These are phyloP conservation scores for Argyresthia albistria DNA, from an alignment of 2,888 invertebrate species.

Conservation along the genomic window DNA sequence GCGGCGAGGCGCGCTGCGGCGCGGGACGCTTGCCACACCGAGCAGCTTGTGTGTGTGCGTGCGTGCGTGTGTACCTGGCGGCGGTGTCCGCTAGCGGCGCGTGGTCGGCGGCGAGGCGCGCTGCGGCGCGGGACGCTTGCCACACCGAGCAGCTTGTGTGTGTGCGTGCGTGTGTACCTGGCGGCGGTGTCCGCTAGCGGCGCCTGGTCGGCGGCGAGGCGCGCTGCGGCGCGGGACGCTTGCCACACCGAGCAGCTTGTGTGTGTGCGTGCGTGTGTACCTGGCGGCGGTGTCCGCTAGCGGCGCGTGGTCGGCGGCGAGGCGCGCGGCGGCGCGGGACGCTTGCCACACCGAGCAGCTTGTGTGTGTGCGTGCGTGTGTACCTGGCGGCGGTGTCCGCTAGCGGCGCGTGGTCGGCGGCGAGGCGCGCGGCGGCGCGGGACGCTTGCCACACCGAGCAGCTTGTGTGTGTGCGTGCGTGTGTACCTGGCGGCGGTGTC, in stretches of 20 bases:
- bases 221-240: constrained; percentile 15
- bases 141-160: constrained; percentile 63
- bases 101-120: neutral
- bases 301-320: constrained; percentile 7
- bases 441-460: constrained; percentile 55
- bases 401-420: constrained; percentile 11
- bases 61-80: too few species aligned
- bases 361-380: constrained; percentile 65
- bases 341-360: constrained; percentile 60
- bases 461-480: constrained; percentile 59
- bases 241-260: constrained; percentile 64
- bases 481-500: neutral
- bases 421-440: constrained; percentile 12
- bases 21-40: constrained; percentile 47
- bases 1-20: constrained; percentile 9
- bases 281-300: constrained; percentile 8
- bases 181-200: constrained; percentile 10
- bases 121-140: constrained; percentile 29
- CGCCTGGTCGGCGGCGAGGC: constrained; percentile 1
- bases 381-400: constrained; percentile 1
- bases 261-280: too few species aligned
- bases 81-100: constrained; percentile 11
- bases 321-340: constrained; percentile 14
- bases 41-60: constrained; percentile 52
- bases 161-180: too few species aligned